phyloP scores from a whole-genome alignment of 2,888 invertebrate genomes.

The Priocnemis perturbator region DNA sequence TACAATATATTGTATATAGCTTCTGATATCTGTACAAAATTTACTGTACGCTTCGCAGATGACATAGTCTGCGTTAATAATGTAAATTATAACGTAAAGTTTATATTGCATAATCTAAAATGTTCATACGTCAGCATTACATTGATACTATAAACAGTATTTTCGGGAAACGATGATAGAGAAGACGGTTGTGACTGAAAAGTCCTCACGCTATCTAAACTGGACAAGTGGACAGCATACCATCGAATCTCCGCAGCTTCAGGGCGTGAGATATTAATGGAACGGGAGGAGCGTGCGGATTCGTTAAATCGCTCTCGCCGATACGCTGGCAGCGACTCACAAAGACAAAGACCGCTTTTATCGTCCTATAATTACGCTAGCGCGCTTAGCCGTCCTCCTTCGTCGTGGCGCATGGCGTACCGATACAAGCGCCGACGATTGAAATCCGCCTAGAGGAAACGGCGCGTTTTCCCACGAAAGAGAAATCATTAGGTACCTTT shows the following conservation, averaged over 20 bases:
- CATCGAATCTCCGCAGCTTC: not conserved
- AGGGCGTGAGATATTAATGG: constrained; percentile 16
- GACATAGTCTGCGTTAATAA: too few species aligned
- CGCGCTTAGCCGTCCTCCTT: not conserved
- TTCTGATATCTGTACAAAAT: too few species aligned
- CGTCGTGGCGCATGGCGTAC: not conserved
- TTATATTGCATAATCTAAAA: too few species aligned
- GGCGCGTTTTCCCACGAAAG: constrained; percentile 42
- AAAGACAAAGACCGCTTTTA: constrained; percentile 35
- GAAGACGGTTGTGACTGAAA: too few species aligned
- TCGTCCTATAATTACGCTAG: constrained; percentile 35
- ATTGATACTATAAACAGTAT: too few species aligned
- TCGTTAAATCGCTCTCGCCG: constrained; percentile 28
- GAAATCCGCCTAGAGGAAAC: constrained; percentile 22
- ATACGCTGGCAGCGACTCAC: constrained; percentile 15
- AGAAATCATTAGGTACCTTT: constrained; percentile 37
- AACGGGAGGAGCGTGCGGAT: not conserved
- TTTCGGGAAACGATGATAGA: too few species aligned
- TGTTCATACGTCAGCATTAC: too few species aligned
- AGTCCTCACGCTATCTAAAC: too few species aligned
- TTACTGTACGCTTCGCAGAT: too few species aligned
- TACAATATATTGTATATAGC: too few species aligned
- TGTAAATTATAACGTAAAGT: too few species aligned
- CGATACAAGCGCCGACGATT: constrained; percentile 1
- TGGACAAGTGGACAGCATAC: too few species aligned